Conservation (phyloP, 2,113 vertebrate species). For the Rousettus leschenaultii region DNA sequence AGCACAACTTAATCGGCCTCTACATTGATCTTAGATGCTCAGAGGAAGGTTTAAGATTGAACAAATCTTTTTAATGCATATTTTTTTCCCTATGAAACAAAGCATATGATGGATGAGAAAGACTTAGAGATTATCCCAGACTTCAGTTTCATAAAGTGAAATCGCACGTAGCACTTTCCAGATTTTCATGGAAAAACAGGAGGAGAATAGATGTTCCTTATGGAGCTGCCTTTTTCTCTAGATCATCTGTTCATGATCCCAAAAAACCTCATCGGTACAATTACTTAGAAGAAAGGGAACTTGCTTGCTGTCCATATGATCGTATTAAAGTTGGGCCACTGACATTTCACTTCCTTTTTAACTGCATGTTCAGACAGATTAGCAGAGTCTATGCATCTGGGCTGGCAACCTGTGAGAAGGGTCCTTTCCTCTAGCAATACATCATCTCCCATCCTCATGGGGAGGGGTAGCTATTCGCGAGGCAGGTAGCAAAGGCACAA, state of each 20-base stretch:
- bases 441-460: background rate
- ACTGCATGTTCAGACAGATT: background rate
- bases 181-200: slow-evolving; percentile 44
- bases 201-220: background rate
- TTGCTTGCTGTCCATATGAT: background rate
- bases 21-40: slow-evolving; percentile 84
- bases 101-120: slow-evolving; percentile 71
- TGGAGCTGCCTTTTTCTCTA: background rate
- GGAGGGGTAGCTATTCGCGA: background rate
- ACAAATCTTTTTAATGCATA: slow-evolving; percentile 77
- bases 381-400: background rate
- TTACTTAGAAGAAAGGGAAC: background rate
- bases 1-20: slow-evolving; percentile 86
- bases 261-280: background rate
- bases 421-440: background rate
- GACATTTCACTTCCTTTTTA: background rate
- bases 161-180: slow-evolving; percentile 4
- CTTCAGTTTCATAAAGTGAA: slow-evolving; percentile 65
- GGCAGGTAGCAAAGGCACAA: background rate
- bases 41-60: slow-evolving; percentile 78
- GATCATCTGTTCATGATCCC: background rate
- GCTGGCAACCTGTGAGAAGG: background rate
- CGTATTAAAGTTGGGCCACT: background rate
- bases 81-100: slow-evolving; percentile 74
- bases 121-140: slow-evolving; percentile 72